Conservation (phyloP, 53 echinoderm and acorn worm species). For the Pentamera pediparva region DNA sequence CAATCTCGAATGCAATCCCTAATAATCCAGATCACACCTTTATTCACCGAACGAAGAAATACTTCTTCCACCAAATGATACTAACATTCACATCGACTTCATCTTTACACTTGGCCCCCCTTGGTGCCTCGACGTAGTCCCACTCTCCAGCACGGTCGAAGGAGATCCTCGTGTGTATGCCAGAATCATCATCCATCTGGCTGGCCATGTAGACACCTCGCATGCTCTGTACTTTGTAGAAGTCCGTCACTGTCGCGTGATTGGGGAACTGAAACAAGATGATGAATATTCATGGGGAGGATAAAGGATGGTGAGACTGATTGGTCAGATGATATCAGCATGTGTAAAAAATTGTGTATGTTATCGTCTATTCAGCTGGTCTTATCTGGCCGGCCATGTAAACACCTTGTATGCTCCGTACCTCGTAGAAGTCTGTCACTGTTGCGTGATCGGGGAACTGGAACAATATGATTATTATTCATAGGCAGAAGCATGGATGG, state of each 20-base stretch:
- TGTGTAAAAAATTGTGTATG: too few species aligned
- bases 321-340: too few species aligned
- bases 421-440: conserved; percentile 84
- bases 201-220: conserved; percentile 97
- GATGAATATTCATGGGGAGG: too few species aligned
- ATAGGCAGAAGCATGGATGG: not conserved
- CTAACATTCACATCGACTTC: conserved; percentile 12
- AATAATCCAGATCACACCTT: too few species aligned
- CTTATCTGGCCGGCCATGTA: conserved; percentile 93
- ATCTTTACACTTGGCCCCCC: conserved; percentile 42
- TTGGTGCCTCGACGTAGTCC: conserved; percentile 57
- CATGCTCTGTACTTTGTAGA: conserved; percentile 78
- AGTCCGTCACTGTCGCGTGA: conserved; percentile 59
- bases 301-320: not conserved
- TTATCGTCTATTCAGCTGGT: too few species aligned
- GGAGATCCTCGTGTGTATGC: conserved; percentile 75
- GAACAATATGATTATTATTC: too few species aligned
- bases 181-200: conserved; percentile 43
- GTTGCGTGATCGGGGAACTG: conserved; percentile 68
- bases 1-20: too few species aligned
- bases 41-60: too few species aligned
- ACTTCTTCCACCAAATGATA: not conserved
- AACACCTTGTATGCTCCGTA: conserved; percentile 81
- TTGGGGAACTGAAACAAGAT: conserved; percentile 83
- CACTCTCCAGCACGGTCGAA: conserved; percentile 91